Evolutionary conservation across 2,113 vertebrate genomes (phyloP).

Genomic region (Rhinolophus sinicus): DNA sequence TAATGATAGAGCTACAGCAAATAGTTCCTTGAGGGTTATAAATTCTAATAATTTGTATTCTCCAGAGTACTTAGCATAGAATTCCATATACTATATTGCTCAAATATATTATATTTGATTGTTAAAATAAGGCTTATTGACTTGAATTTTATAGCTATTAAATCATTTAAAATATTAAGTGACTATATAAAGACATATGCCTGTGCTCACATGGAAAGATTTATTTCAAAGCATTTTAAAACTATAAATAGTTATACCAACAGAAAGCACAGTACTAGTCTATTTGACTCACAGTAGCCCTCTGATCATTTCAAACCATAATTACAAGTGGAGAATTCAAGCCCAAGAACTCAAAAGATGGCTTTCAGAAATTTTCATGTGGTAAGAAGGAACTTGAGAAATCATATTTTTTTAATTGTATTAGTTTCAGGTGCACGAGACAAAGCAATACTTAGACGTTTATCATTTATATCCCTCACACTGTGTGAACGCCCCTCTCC

Average conservation of each 20-base stretch:
- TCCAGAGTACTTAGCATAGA: neutral
- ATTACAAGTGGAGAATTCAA: neutral
- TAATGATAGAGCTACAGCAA: neutral
- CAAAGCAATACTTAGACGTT: too few species aligned
- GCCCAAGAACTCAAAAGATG: neutral
- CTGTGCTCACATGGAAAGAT: neutral
- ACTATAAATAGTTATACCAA: neutral
- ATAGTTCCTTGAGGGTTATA: neutral
- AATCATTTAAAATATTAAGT: neutral
- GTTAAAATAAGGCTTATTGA: neutral
- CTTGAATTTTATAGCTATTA: neutral
- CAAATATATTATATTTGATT: neutral
- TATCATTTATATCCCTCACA: too few species aligned
- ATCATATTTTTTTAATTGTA: neutral
- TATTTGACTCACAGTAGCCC: neutral
- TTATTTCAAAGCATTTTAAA: neutral
- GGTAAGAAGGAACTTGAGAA: neutral
- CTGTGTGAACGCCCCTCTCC: too few species aligned
- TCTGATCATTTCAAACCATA: neutral
- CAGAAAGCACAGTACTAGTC: neutral
- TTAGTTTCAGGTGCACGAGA: too few species aligned
- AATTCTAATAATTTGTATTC: neutral
- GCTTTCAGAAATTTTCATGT: neutral
- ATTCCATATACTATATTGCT: neutral
- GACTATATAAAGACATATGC: neutral